Base-by-base conservation (phyloP, 1,140 invertebrate species). In the Marisa cornuarietis region DNA sequence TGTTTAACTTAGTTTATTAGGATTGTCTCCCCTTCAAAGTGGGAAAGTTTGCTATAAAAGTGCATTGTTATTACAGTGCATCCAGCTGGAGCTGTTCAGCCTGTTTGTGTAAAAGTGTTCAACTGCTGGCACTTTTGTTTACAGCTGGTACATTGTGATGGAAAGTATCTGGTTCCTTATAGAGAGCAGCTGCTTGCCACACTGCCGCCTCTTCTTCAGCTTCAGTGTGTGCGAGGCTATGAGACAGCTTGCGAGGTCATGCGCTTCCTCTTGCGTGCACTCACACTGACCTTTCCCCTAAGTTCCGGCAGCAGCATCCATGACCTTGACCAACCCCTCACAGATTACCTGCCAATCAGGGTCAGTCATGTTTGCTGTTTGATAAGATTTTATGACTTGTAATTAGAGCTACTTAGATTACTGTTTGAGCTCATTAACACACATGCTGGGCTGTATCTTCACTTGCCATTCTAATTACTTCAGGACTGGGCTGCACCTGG, bases 401-500 rank as follows among this genome's bases (percentile, higher is more conserved):
- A 22, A 20, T 65, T 65, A 65, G 18, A 65, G 18, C 18, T 65
- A 65, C 24, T 65, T 65, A 22, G 11, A 11, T 11, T 13, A 7
- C 22, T 68, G 2, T 68, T 13, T 68, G n/a, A 18, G 11, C 22
- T 68, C 31, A 68, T 68, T 75, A 8, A 54, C 10, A 51, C 13
- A 1, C 71, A 0, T 31, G 52, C 8, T 42, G 0, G 52, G 14
- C 6, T 75, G 14, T 72, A n/a, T 79, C 51, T 61, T 69, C 74
- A 58, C 11, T 58, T 18, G 16, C 11, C 11, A 14, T 18, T 58
- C 11, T 58, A 18, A 58, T 58, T 58, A 1, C 16, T 58, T 58
- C 83, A 94, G 94, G 94, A 97, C 81, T 98, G 97, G 97, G 96
- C 95, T 0, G 92, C 93, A 79, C 91, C 94, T 1, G 93, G 93